These are phyloP conservation scores for Escarpia spicata DNA, from an alignment of 2,888 invertebrate genomes.

Conservation along the genomic window DNA sequence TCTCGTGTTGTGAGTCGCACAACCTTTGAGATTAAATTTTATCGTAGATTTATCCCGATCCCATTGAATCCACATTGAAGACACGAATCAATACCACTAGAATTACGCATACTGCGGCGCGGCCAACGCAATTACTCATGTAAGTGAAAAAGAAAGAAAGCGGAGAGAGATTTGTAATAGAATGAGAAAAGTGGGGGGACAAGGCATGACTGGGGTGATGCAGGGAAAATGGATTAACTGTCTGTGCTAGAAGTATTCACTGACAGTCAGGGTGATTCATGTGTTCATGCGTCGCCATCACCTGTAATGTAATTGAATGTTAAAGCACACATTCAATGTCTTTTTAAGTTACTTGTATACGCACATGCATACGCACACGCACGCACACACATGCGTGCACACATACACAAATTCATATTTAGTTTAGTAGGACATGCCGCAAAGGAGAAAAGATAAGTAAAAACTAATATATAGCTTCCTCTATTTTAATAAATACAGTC, in stretches of 20 bases:
- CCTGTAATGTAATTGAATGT: background rate
- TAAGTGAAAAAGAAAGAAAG: background rate
- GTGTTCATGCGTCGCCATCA: background rate
- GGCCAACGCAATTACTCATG: background rate
- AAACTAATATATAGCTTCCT: no score
- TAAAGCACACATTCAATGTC: background rate
- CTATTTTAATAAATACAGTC: no score
- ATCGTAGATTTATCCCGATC: background rate
- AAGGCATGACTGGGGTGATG: background rate
- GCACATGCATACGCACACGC: no score
- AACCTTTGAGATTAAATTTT: background rate
- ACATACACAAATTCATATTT: no score
- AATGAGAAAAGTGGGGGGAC: background rate
- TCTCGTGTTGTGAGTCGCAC: background rate
- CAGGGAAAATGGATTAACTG: background rate
- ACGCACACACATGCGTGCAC: no score
- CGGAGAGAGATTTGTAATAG: background rate
- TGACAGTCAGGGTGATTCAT: background rate
- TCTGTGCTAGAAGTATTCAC: background rate
- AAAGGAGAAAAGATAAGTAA: no score
- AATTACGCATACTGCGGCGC: background rate
- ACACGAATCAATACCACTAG: background rate
- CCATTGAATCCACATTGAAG: background rate
- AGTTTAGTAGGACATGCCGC: no score
- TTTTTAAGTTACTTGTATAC: background rate